A percentile compares a stretch with the other conserved stretches of the same genome.
Conservation (phyloP, 2,888 invertebrate species). For the Palloptera scutellata region DNA sequence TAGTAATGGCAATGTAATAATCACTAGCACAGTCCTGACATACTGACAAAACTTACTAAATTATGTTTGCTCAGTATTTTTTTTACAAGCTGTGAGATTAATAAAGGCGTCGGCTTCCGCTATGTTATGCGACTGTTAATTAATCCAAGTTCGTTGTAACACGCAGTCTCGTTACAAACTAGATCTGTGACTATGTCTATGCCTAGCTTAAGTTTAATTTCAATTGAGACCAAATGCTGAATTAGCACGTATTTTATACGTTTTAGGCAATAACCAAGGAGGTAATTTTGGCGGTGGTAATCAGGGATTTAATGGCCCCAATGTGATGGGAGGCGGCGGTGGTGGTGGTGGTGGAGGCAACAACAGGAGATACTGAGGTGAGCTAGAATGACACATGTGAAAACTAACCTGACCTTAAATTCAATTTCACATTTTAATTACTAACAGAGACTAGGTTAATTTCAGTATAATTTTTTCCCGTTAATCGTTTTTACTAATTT, state of each 20-base stretch:
- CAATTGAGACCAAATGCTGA: neutral
- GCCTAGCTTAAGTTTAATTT: neutral
- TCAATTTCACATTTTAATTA: constrained; percentile 3
- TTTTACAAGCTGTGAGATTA: constrained; percentile 49
- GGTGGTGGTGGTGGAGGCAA: constrained; percentile 54
- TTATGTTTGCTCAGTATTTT: constrained; percentile 42
- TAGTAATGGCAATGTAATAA: neutral
- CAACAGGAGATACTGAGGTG: constrained; percentile 65
- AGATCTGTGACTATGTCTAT: constrained; percentile 22
- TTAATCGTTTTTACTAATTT: neutral
- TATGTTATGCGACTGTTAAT: constrained; percentile 50
- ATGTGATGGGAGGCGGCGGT: constrained; percentile 54
- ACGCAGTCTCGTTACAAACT: constrained; percentile 62
- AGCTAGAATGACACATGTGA: constrained; percentile 31
- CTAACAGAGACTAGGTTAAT: constrained; percentile 14
- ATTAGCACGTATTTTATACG: constrained; percentile 17
- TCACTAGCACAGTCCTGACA: constrained; percentile 39
- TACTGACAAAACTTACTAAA: constrained; percentile 40
- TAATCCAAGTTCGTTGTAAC: constrained; percentile 52
- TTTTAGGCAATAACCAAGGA: constrained; percentile 65
- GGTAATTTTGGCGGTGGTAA: constrained; percentile 67
- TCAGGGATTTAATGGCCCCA: constrained; percentile 63
- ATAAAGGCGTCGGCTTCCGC: constrained; percentile 47
- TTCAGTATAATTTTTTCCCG: constrained; percentile 7
- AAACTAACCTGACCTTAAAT: neutral